Evolutionary conservation across 2,888 invertebrate species (phyloP).

Genomic region (Phasia obesa): DNA sequence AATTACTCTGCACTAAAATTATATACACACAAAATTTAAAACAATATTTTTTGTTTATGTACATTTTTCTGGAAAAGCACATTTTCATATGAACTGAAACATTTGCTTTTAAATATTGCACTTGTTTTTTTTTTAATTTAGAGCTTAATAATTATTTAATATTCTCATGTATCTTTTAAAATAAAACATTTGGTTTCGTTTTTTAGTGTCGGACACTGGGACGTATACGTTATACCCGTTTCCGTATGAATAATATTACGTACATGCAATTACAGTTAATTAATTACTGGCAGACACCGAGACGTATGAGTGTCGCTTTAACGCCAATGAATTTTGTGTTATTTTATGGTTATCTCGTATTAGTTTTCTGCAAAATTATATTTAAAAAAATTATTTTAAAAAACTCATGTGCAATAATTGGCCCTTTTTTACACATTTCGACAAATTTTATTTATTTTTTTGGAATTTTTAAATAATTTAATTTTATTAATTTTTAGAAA

Average conservation of each 20-base stretch:
- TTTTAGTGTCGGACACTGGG: neutral
- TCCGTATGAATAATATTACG: constrained; percentile 9
- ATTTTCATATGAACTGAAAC: neutral
- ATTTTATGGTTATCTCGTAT: neutral
- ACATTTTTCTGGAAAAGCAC: no score
- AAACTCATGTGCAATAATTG: no score
- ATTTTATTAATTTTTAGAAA: no score
- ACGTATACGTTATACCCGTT: constrained; percentile 8
- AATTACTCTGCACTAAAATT: constrained; percentile 2
- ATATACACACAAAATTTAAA: constrained; percentile 14
- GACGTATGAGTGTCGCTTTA: constrained; percentile 37
- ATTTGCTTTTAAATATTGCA: neutral
- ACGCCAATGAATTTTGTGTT: neutral
- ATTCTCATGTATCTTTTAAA: neutral
- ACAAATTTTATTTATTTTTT: no score
- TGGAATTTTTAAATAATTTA: no score
- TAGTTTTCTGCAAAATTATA: constrained; percentile 1
- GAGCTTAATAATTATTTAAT: no score
- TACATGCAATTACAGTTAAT: constrained; percentile 37
- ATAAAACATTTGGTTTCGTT: neutral
- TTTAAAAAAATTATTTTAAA: neutral
- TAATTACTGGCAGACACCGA: constrained; percentile 55
- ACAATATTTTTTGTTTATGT: neutral
- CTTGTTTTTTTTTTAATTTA: no score
- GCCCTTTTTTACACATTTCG: no score